Base-by-base conservation (phyloP, 2,888 invertebrate genomes). In the Aromia moschata region DNA sequence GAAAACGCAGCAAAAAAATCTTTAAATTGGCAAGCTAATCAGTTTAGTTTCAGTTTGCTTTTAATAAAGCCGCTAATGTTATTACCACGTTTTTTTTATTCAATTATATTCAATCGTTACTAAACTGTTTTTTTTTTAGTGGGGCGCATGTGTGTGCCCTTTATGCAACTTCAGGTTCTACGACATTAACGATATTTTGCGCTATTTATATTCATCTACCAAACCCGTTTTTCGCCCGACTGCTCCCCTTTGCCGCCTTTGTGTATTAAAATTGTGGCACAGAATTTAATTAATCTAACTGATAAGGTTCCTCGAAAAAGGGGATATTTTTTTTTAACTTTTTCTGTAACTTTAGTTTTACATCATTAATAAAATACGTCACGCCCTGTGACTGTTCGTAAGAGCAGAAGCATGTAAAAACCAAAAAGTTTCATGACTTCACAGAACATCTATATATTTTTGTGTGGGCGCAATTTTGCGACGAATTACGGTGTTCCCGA, bases 391-490 rank as follows among this genome's bases (percentile, higher is more conserved):
- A 33, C 36, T 47, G 20, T 40, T 25, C 46, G 15, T 43, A 17
- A 56, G 47, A 56, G 56, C 56, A 56, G 47, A 56, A 56, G 31
- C 56, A 56, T 56, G 56, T 49, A 56, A 47, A 47, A 56, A 47
- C 47, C 31, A 47, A 47, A 56, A 56, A 47, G 20, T 47, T 47
- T 43, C 56, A 56, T 47, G 45, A 17, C 20, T 31, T 40, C 37
- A 36, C 49, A 43, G 43, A 41, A 46, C 47, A 56, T 47, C 49
- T 36, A 14, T 33, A 18, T 31, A 41, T 33, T 33, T 10, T 2
- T 10, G 11, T 7, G 33, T 11, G 33, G 33, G 33, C n/a, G 11
- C 4, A n/a, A n/a, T n/a, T n/a, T n/a, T n/a, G n/a, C n/a, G n/a
- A 9, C 9, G 5, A 25, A 25, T 25, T 25, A 25, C 9, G 4